Conservation (phyloP, 2,797 vertebrate species). For the Podarcis lilfordi region DNA sequence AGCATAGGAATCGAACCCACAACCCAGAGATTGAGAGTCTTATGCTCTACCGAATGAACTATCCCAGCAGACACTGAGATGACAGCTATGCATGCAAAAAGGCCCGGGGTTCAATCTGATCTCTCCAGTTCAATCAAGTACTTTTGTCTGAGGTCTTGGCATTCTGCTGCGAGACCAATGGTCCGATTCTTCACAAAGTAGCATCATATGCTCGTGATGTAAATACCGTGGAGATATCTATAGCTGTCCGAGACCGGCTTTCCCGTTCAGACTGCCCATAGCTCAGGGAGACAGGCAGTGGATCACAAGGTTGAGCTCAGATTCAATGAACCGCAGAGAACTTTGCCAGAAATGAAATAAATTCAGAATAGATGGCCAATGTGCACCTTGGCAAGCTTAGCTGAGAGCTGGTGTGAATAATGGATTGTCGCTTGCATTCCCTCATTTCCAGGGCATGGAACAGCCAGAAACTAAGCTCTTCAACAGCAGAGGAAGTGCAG, state of each 20-base stretch:
- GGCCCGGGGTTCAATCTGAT: no score
- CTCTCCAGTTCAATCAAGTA: no score
- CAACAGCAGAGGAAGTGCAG: background rate
- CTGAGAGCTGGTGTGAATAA: conserved; percentile 9
- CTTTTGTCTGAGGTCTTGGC: no score
- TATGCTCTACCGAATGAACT: no score
- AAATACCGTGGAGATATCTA: background rate
- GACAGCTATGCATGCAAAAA: no score
- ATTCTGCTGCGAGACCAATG: background rate
- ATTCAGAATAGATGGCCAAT: conserved; percentile 33
- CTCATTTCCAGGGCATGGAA: background rate
- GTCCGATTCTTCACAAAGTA: background rate
- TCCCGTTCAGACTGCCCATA: conserved; percentile 3
- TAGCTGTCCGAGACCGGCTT: background rate
- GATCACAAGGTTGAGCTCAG: conserved; percentile 41
- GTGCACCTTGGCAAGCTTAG: conserved; percentile 13
- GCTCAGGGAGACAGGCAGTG: background rate
- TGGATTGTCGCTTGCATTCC: conserved; percentile 8
- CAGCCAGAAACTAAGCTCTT: background rate
- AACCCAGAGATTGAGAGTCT: no score
- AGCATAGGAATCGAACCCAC: no score
- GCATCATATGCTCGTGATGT: background rate
- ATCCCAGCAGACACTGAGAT: no score
- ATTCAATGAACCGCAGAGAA: conserved; percentile 41
- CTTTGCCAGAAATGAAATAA: conserved; percentile 16